These are phyloP conservation scores for Plusia festucae DNA, from an alignment of 2,888 invertebrate species.

Conservation along the genomic window DNA sequence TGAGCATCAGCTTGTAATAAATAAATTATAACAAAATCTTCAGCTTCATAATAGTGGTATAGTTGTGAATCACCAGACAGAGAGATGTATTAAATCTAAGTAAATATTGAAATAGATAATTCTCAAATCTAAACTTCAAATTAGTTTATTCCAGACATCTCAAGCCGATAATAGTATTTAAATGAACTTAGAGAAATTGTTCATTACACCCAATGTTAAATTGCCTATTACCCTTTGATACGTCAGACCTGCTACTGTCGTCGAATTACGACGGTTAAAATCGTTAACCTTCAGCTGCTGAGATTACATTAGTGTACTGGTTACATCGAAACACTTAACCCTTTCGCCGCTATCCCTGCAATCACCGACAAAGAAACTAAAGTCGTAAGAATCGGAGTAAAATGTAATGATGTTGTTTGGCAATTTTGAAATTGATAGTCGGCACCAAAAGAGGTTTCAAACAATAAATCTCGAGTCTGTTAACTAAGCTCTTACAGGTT, in stretches of 20 bases:
- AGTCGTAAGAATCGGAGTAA: slow-evolving; percentile 24
- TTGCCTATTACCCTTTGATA: slow-evolving; percentile 26
- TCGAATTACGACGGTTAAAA: slow-evolving; percentile 1
- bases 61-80: no score
- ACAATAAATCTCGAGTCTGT: slow-evolving; percentile 30
- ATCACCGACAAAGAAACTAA: slow-evolving; percentile 36
- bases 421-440: slow-evolving; percentile 45
- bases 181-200: slow-evolving; percentile 14
- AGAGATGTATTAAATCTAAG: no score
- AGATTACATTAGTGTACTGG: neutral
- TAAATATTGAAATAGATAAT: no score
- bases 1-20: no score
- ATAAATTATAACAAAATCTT: no score
- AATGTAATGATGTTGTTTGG: slow-evolving; percentile 46
- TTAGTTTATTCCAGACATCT: neutral
- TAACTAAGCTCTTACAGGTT: slow-evolving; percentile 30
- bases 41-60: no score
- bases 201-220: slow-evolving; percentile 31
- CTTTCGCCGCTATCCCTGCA: neutral
- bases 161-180: neutral
- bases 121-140: no score
- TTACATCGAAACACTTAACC: slow-evolving; percentile 30
- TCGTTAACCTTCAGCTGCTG: slow-evolving; percentile 10
- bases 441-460: slow-evolving; percentile 13
- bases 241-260: slow-evolving; percentile 19